phyloP scores from a whole-genome alignment of 2,797 vertebrate genomes.

The Lepus townsendii region DNA sequence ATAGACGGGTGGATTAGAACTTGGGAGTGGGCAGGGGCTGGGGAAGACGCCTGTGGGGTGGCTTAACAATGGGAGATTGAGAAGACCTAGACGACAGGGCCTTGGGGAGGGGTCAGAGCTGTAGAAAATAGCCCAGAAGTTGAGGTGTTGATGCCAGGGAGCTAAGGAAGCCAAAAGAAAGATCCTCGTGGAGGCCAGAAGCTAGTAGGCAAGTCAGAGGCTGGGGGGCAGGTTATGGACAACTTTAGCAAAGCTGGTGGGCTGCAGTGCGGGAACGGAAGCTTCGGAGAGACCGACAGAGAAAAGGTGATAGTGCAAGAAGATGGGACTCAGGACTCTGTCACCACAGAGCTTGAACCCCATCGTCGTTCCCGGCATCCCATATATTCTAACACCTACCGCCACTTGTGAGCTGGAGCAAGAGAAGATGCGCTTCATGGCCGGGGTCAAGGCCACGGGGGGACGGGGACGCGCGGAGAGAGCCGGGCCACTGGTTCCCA shows the following conservation, averaged over 20 bases:
- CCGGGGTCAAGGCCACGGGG: slow-evolving; percentile 56
- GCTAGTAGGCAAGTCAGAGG: neutral
- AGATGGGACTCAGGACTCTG: slow-evolving; percentile 1
- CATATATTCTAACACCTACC: slow-evolving; percentile 82
- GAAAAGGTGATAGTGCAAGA: neutral
- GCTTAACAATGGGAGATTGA: neutral
- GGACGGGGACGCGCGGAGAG: slow-evolving; percentile 74
- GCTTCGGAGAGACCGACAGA: neutral
- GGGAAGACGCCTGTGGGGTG: neutral
- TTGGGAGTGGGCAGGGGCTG: neutral
- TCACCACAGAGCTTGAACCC: neutral
- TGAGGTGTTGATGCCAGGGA: neutral
- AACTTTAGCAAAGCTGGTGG: neutral
- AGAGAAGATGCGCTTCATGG: slow-evolving; percentile 89
- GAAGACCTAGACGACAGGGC: neutral
- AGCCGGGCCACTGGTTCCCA: slow-evolving; percentile 42
- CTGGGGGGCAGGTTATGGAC: neutral
- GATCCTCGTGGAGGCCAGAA: neutral
- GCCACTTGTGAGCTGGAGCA: slow-evolving; percentile 88
- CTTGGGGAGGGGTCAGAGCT: neutral
- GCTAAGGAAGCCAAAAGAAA: neutral
- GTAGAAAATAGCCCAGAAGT: slow-evolving; percentile 9
- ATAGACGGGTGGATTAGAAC: neutral
- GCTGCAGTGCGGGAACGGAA: neutral
- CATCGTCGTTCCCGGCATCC: neutral